phyloP scores from a whole-genome alignment of 2,888 invertebrate species.

The Ectemnius continuus region DNA sequence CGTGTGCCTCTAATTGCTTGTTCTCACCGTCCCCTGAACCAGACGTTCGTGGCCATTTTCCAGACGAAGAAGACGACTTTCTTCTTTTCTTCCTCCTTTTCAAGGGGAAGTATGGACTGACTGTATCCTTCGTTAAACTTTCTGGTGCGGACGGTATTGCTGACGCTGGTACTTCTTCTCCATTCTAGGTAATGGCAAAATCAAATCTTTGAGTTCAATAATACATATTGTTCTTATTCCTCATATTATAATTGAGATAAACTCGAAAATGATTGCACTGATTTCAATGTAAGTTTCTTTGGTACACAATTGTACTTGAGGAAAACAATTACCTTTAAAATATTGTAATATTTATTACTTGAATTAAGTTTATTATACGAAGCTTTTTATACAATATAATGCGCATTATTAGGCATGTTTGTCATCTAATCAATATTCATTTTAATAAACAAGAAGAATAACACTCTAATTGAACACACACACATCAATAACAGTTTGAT shows the following conservation, averaged over 20 bases:
- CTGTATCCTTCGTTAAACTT: conserved; percentile 75
- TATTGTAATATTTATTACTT: no score
- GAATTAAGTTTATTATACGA: no score
- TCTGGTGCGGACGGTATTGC: conserved; percentile 76
- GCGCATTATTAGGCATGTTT: no score
- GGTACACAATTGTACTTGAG: no score
- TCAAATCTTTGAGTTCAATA: no score
- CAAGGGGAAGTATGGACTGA: conserved; percentile 79
- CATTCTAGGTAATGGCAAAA: conserved; percentile 62
- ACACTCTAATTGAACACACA: neutral
- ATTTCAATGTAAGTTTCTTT: no score
- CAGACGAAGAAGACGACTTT: conserved; percentile 73
- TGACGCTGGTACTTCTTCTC: conserved; percentile 71
- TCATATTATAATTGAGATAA: no score
- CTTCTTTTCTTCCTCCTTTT: conserved; percentile 80
- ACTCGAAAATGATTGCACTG: no score
- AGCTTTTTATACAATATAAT: no score
- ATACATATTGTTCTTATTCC: no score
- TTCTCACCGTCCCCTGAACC: conserved; percentile 55
- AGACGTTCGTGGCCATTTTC: conserved; percentile 67
- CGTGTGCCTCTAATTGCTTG: conserved; percentile 52
- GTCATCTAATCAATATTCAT: neutral
- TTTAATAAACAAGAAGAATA: neutral
- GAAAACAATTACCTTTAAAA: no score
- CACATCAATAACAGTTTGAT: neutral